These are phyloP conservation scores for Ophiodon elongatus DNA, from an alignment of 2,113 vertebrate genomes.

Conservation along the genomic window DNA sequence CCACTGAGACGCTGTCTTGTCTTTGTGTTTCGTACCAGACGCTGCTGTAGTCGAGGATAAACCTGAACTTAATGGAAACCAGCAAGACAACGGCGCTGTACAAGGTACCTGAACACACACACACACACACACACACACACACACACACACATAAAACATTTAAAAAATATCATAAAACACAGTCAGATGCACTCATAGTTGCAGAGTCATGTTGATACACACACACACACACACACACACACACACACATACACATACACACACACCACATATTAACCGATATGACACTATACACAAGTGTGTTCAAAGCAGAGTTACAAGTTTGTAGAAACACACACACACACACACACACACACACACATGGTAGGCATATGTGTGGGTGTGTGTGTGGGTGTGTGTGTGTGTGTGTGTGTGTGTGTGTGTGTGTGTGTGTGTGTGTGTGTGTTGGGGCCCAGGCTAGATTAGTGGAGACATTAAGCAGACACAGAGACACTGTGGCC, in stretches of 20 bases:
- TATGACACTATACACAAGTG: slow-evolving; percentile 33
- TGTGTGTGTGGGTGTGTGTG: slow-evolving; percentile 59
- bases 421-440: slow-evolving; percentile 50
- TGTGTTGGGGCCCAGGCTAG: slow-evolving; percentile 62
- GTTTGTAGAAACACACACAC: not conserved
- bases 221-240: slow-evolving; percentile 41
- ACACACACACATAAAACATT: slow-evolving; percentile 8
- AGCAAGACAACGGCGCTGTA: slow-evolving; percentile 76
- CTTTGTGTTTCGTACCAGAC: slow-evolving; percentile 66
- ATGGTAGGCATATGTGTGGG: slow-evolving; percentile 40
- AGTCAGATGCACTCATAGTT: slow-evolving; percentile 14
- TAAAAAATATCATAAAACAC: slow-evolving; percentile 18
- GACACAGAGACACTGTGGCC: slow-evolving; percentile 61
- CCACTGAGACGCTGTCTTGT: slow-evolving; percentile 63
- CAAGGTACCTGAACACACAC: slow-evolving; percentile 64
- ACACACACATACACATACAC: slow-evolving; percentile 30
- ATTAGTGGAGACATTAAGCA: slow-evolving; percentile 76
- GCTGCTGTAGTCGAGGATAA: slow-evolving; percentile 70
- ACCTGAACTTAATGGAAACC: slow-evolving; percentile 80
- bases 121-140: slow-evolving; percentile 37
- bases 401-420: slow-evolving; percentile 52
- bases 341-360: slow-evolving; percentile 37
- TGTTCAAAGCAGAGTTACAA: slow-evolving; percentile 29
- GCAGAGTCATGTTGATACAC: slow-evolving; percentile 32
- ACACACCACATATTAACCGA: slow-evolving; percentile 36